Evolutionary conservation across 1,140 invertebrate genomes (phyloP).

Genomic region (Halesus radiatus): DNA sequence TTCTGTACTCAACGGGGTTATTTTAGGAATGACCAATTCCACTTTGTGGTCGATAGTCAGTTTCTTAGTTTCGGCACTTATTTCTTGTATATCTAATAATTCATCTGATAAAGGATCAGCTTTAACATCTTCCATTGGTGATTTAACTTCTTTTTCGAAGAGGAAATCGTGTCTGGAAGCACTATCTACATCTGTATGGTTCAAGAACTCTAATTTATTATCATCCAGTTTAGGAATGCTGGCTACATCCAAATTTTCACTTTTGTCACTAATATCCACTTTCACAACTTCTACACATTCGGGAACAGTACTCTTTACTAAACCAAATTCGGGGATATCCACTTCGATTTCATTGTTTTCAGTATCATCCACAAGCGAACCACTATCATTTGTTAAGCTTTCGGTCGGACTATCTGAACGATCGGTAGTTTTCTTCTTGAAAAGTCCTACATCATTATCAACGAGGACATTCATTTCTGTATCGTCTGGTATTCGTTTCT

Average conservation of each 20-base stretch:
- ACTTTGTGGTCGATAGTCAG: slow-evolving; percentile 67
- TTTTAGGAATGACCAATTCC: slow-evolving; percentile 73
- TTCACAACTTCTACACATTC: slow-evolving; percentile 35
- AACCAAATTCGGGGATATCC: slow-evolving; percentile 70
- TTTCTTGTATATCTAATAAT: slow-evolving; percentile 43
- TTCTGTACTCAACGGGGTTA: slow-evolving; percentile 67
- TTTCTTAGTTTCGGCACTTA: slow-evolving; percentile 55
- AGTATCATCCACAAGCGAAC: slow-evolving; percentile 82
- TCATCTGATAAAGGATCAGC: slow-evolving; percentile 47
- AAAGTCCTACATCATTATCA: slow-evolving; percentile 75
- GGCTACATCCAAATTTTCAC: slow-evolving; percentile 10
- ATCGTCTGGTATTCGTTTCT: slow-evolving; percentile 78
- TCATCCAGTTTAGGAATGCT: slow-evolving; percentile 20
- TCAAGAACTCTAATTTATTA: slow-evolving; percentile 34
- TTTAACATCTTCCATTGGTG: slow-evolving; percentile 51
- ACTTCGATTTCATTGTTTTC: slow-evolving; percentile 75
- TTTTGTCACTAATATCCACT: slow-evolving; percentile 33
- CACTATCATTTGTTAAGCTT: slow-evolving; percentile 85
- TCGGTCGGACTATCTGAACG: slow-evolving; percentile 81
- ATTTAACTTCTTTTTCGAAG: slow-evolving; percentile 47
- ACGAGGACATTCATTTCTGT: slow-evolving; percentile 70
- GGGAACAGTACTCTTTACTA: slow-evolving; percentile 59
- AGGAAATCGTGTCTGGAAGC: slow-evolving; percentile 19
- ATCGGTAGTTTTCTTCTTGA: slow-evolving; percentile 79
- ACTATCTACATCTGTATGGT: slow-evolving; percentile 10